A percentile compares a stretch with the other conserved stretches of the same genome.
phyloP scores from a whole-genome alignment of 2,113 vertebrate species.

The Stercorarius parasiticus region DNA sequence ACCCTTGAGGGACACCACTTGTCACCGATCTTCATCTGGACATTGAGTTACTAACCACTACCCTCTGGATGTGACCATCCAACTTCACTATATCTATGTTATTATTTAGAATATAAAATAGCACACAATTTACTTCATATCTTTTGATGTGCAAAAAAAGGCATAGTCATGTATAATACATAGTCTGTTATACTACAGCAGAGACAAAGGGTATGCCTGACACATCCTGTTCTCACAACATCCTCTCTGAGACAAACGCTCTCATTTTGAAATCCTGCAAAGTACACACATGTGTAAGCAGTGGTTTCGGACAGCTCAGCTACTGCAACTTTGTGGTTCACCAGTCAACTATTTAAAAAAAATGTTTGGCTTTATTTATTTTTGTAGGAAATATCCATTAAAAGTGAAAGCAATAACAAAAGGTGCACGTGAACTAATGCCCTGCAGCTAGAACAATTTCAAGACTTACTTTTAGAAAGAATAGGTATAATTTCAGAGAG shows the following conservation, averaged over 20 bases:
- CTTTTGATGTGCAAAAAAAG: background rate
- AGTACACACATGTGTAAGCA: background rate
- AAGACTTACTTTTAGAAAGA: background rate
- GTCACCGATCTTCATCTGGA: background rate
- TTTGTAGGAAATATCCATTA: background rate
- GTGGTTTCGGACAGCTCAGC: background rate
- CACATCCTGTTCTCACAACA: background rate
- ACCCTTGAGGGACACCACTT: background rate
- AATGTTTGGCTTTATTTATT: background rate
- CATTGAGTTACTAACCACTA: background rate
- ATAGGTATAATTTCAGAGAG: background rate
- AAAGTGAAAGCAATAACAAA: background rate
- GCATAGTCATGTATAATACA: accelerated
- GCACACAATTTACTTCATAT: background rate
- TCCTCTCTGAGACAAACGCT: background rate
- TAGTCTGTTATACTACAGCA: background rate
- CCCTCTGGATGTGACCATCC: background rate
- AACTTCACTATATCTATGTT: background rate
- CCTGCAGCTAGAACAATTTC: background rate
- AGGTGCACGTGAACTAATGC: accelerated
- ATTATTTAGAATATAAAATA: background rate
- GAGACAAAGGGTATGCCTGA: background rate
- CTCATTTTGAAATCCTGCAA: background rate
- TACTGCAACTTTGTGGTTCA: background rate
- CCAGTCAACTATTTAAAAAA: background rate